Evolutionary conservation across 1,140 invertebrate species (phyloP), one percentile per base, ranked within the genome.

Genomic region (Drosophila eugracilis): DNA sequence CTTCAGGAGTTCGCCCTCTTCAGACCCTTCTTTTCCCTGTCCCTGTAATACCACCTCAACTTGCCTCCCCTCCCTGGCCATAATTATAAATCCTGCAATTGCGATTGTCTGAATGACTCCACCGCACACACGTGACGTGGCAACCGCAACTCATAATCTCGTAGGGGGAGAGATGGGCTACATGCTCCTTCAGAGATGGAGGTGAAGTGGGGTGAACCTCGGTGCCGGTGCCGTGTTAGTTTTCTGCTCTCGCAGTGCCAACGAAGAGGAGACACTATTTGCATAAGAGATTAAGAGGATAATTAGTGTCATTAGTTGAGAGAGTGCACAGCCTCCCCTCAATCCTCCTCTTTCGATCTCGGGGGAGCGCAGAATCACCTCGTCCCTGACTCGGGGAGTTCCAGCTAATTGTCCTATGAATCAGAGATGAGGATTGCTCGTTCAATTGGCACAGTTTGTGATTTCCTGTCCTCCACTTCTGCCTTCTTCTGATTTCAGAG

Each of bases 271-370:
- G 60, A 62, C 72, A 86, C 57, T 76, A 85, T 85, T 86, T 85
- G 73, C 81, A 86, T 85, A 77, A 70, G 66, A 85, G 81, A 85
- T 85, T 86, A 85, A 74, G 76, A 74, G 80, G 73, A 77, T 86
- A 86, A 86, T 85, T 85, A 85, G 81, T 86, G 77, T 77, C 81
- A 85, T 85, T 86, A 85, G 81, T 60, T 76, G 62, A 72, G 48
- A 67, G 42, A 54, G 58, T 42, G 49, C 60, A 49, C 44, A 12
- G 30, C 30, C 22, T 15, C 34, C 21, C 37, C 10, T n/a, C 3
- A 9, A 10, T 6, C 28, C 52, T 14, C 9, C 1, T 5, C 15
- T 45, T 21, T 12, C 15, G 32, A 37, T 59, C 22, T 47, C 53
- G 9, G 41, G 55, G 57, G 48, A 62, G 6, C 26, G 14, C 26